Evolutionary conservation across 2,113 vertebrate species (phyloP).

Genomic region (Leucoraja erinaceus): DNA sequence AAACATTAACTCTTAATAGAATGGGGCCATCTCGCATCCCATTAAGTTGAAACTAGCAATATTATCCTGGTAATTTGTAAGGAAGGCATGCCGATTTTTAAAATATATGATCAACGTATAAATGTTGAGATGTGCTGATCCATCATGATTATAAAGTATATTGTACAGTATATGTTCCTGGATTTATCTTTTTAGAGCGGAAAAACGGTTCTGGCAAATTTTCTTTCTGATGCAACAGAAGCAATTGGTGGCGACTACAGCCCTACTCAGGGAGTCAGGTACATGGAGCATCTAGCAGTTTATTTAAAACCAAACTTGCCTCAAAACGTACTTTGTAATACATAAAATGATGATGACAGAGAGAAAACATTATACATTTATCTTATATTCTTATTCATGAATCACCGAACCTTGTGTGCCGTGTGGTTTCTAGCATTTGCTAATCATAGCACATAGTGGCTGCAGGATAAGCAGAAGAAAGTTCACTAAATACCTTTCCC

Average conservation of each 20-base stretch:
- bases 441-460: background rate
- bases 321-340: background rate
- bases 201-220: slow-evolving; percentile 83
- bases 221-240: slow-evolving; percentile 75
- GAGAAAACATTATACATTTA: background rate
- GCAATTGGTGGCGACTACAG: slow-evolving; percentile 71
- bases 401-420: background rate
- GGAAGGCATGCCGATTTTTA: too few species aligned
- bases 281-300: slow-evolving; percentile 36
- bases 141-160: too few species aligned
- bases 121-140: too few species aligned
- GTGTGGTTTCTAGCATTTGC: background rate
- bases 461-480: background rate
- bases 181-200: slow-evolving; percentile 64
- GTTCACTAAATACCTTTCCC: background rate
- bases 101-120: too few species aligned
- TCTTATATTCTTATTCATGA: background rate
- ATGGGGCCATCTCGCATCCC: too few species aligned
- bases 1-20: too few species aligned
- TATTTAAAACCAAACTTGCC: background rate
- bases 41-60: too few species aligned
- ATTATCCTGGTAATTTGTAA: too few species aligned
- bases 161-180: background rate
- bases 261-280: slow-evolving; percentile 90
- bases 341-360: background rate